phyloP scores from a whole-genome alignment of 2,113 vertebrate genomes.

The Dipodomys ordii region DNA sequence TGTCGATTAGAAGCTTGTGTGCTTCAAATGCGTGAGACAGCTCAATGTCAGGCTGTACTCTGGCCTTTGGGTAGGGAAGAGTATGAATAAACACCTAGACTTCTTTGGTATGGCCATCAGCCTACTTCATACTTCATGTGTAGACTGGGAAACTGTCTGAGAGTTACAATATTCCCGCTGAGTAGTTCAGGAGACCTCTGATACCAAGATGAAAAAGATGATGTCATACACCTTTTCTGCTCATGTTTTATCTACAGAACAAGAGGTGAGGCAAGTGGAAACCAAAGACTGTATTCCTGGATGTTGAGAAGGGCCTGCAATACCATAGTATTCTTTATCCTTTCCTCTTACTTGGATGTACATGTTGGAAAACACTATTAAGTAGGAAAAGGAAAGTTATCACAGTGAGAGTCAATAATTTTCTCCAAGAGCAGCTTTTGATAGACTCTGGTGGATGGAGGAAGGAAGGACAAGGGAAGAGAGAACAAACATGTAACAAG shows the following conservation, averaged over 20 bases:
- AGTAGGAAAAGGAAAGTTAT: not conserved
- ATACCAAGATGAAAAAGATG: not conserved
- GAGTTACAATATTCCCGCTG: not conserved
- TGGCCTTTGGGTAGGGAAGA: not conserved
- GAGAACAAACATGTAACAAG: not conserved
- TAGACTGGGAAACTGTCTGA: not conserved
- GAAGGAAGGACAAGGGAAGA: not conserved
- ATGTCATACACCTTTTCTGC: not conserved
- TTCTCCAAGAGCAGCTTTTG: constrained; percentile 17
- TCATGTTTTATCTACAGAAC: not conserved
- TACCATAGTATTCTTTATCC: not conserved
- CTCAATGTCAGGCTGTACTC: not conserved
- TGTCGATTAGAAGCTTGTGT: not conserved
- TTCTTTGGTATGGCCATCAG: not conserved
- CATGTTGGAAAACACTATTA: not conserved
- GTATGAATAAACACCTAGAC: not conserved
- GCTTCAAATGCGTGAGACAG: not conserved
- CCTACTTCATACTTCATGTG: not conserved
- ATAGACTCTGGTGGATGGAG: not conserved
- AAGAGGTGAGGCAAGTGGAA: not conserved
- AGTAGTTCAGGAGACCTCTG: not conserved
- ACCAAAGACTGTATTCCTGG: not conserved
- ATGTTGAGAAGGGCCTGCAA: not conserved
- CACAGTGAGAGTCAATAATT: not conserved
- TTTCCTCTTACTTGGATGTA: not conserved